Evolutionary conservation across 2,888 invertebrate genomes (phyloP).

Genomic region (Drosophila emarginata): DNA sequence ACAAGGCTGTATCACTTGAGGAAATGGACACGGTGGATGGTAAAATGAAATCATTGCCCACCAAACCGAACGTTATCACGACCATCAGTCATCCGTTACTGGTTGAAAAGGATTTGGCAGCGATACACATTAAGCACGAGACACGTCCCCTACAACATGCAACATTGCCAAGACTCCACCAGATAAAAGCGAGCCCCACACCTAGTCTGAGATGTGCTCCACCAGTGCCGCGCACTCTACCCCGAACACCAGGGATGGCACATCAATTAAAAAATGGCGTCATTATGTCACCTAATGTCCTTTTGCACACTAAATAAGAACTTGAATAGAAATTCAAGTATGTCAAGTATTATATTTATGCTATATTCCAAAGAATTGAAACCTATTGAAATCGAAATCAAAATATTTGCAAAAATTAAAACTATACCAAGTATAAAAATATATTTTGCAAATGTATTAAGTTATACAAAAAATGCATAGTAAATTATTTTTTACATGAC

Average conservation of each 20-base stretch:
- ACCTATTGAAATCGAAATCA: slow-evolving; percentile 9
- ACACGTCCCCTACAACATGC: slow-evolving; percentile 53
- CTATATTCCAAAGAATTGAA: slow-evolving; percentile 29
- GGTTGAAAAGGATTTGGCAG: slow-evolving; percentile 59
- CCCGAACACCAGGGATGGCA: slow-evolving; percentile 48
- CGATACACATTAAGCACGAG: slow-evolving; percentile 62
- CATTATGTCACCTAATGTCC: slow-evolving; percentile 63
- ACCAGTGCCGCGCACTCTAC: slow-evolving; percentile 53
- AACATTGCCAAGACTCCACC: slow-evolving; percentile 47
- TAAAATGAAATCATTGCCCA: background rate
- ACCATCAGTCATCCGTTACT: slow-evolving; percentile 65
- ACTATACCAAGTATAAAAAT: background rate
- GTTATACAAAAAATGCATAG: slow-evolving; percentile 5
- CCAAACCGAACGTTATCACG: slow-evolving; percentile 55
- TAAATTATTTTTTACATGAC: slow-evolving; percentile 17
- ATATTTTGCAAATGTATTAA: background rate
- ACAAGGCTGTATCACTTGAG: slow-evolving; percentile 57
- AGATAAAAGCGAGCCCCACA: slow-evolving; percentile 44
- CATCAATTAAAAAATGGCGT: slow-evolving; percentile 52
- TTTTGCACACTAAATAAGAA: slow-evolving; percentile 43
- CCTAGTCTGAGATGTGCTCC: slow-evolving; percentile 61
- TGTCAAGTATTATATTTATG: slow-evolving; percentile 28
- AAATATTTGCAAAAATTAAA: background rate
- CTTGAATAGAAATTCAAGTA: background rate
- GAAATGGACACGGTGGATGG: slow-evolving; percentile 59